Evolutionary conservation across 1,140 invertebrate genomes (phyloP).

Genomic region (Globodera ellingtonae): DNA sequence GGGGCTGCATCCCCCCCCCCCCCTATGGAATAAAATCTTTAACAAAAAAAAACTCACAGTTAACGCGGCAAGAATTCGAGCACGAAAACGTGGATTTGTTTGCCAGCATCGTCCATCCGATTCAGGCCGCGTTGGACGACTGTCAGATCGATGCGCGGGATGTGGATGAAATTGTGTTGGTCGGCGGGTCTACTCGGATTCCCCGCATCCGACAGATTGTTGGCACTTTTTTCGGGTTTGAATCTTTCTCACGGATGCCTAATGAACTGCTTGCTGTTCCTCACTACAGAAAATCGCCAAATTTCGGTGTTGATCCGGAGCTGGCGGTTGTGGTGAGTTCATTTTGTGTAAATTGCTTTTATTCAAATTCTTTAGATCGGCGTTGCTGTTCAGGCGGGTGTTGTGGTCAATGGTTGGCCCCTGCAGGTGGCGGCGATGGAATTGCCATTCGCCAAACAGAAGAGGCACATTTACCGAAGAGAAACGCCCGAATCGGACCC

Average conservation of each 20-base stretch:
- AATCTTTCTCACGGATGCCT: background rate
- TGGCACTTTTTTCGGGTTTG: slow-evolving; percentile 66
- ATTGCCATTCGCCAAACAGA: slow-evolving; percentile 65
- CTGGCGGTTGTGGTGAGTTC: slow-evolving; percentile 66
- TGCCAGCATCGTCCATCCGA: slow-evolving; percentile 63
- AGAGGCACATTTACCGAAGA: slow-evolving; percentile 65
- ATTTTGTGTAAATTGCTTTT: too few relatives aligned
- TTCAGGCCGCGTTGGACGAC: slow-evolving; percentile 59
- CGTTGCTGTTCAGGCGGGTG: slow-evolving; percentile 70
- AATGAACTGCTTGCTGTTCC: background rate
- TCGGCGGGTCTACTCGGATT: slow-evolving; percentile 69
- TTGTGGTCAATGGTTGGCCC: slow-evolving; percentile 70
- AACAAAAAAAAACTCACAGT: slow-evolving; percentile 32
- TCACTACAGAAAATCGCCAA: slow-evolving; percentile 66
- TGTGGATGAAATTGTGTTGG: slow-evolving; percentile 69
- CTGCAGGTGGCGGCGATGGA: slow-evolving; percentile 70
- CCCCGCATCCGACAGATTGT: slow-evolving; percentile 67
- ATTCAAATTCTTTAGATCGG: slow-evolving; percentile 54
- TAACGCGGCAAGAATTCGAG: slow-evolving; percentile 68
- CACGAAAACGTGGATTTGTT: slow-evolving; percentile 68
- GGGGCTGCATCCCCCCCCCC: too few relatives aligned
- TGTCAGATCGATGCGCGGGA: slow-evolving; percentile 58
- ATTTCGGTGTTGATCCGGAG: slow-evolving; percentile 69
- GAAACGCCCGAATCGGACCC: background rate
- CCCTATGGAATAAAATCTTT: too few relatives aligned